Evolutionary conservation across 2,797 vertebrate species (phyloP).

Genomic region (Mormyrops attenuatus): DNA sequence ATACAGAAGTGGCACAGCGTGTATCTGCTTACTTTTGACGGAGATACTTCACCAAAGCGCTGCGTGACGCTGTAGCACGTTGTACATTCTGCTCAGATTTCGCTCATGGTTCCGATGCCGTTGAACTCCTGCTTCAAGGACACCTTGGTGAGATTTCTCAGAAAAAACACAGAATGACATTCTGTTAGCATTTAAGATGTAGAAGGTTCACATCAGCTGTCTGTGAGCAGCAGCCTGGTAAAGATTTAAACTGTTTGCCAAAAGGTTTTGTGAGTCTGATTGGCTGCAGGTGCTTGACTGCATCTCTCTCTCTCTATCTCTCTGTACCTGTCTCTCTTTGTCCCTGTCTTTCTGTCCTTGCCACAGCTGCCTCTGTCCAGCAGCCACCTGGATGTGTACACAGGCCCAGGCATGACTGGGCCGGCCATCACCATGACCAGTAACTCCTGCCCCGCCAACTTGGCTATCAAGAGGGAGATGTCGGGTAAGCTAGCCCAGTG

Average conservation of each 20-base stretch:
- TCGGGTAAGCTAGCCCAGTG: slow-evolving; percentile 61
- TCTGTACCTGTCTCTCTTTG: not conserved
- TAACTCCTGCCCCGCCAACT: slow-evolving; percentile 92
- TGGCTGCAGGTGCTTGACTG: not conserved
- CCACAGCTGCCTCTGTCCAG: slow-evolving; percentile 87
- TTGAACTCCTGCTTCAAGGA: not conserved
- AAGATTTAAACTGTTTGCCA: not conserved
- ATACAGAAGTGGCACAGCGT: slow-evolving; percentile 32
- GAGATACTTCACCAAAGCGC: slow-evolving; percentile 34
- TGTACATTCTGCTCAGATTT: slow-evolving; percentile 22
- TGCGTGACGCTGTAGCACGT: slow-evolving; percentile 16
- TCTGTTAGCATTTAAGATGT: not conserved
- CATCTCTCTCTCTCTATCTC: not conserved
- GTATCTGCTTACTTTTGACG: slow-evolving; percentile 41
- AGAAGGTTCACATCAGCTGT: not conserved
- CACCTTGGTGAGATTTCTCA: not conserved
- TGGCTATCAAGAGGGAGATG: slow-evolving; percentile 88
- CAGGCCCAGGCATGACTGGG: slow-evolving; percentile 80
- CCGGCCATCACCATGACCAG: slow-evolving; percentile 87
- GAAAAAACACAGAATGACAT: not conserved
- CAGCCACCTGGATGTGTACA: slow-evolving; percentile 92
- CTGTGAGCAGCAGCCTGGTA: not conserved
- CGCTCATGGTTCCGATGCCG: not conserved
- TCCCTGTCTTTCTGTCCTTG: slow-evolving; percentile 30
- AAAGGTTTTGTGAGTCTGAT: not conserved